phyloP scores from a whole-genome alignment of 2,888 invertebrate genomes.

The Balanococcus diminutus region DNA sequence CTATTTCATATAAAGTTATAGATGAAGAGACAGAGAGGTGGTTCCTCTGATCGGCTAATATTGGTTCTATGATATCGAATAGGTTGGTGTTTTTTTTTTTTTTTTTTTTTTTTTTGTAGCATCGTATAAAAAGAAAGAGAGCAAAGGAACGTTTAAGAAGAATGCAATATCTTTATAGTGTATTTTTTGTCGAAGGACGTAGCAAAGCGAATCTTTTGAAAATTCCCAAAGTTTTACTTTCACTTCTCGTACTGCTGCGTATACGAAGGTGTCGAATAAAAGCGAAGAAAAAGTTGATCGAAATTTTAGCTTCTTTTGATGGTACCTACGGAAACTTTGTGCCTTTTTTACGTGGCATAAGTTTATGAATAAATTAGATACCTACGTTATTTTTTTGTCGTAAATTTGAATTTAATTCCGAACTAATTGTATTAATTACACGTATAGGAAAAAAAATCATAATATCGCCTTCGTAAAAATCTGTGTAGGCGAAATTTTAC shows the following conservation, averaged over 20 bases:
- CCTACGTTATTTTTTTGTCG: no score
- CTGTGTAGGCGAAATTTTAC: slow-evolving; percentile 1
- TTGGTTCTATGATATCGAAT: neutral
- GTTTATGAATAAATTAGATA: neutral
- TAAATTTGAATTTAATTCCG: no score
- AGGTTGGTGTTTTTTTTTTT: neutral
- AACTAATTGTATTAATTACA: no score
- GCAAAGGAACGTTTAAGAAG: neutral
- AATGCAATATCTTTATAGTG: neutral
- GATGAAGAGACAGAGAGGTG: neutral
- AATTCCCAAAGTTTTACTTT: neutral
- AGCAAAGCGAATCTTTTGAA: neutral
- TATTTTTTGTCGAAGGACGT: no score
- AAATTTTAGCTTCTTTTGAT: neutral
- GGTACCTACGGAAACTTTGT: neutral
- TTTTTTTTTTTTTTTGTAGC: no score
- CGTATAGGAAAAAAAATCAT: neutral
- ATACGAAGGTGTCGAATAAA: no score
- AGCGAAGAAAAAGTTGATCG: neutral
- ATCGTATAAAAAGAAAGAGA: neutral
- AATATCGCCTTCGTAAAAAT: no score
- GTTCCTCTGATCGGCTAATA: neutral
- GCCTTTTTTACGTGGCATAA: neutral
- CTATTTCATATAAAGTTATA: no score
- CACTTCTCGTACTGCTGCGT: neutral